These are phyloP conservation scores for Novumbra hubbsi DNA, from an alignment of 2,797 vertebrate species.

Conservation along the genomic window DNA sequence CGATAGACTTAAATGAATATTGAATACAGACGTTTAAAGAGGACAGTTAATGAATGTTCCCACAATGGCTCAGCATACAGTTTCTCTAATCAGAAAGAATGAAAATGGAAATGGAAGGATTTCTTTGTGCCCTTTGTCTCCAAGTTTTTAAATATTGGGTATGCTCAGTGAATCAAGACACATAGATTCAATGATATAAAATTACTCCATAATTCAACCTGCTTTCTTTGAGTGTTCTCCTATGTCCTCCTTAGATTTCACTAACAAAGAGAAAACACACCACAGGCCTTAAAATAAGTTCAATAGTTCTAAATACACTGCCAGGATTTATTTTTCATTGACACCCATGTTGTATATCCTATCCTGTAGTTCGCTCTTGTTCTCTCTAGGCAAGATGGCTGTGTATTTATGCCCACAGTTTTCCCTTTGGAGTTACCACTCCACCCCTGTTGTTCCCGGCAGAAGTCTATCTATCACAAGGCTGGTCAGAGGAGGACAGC, in stretches of 20 bases:
- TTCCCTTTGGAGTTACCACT: background rate
- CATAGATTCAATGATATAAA: background rate
- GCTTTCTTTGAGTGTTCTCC: background rate
- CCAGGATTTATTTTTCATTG: background rate
- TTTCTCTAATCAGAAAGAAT: background rate
- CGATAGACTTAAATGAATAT: background rate
- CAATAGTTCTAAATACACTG: background rate
- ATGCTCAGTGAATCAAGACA: background rate
- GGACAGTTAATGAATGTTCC: conserved; percentile 25
- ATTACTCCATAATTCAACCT: background rate
- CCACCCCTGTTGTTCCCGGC: background rate
- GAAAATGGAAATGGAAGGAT: conserved; percentile 1
- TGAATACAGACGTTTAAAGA: conserved; percentile 33
- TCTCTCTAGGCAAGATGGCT: background rate
- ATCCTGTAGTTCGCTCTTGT: background rate
- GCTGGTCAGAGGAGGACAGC: no score
- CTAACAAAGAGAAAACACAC: background rate
- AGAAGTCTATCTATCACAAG: background rate
- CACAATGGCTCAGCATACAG: conserved; percentile 18
- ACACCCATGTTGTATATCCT: background rate
- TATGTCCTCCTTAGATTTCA: no score
- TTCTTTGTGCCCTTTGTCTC: background rate
- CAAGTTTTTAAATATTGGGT: background rate
- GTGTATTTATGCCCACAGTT: background rate
- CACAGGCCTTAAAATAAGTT: background rate